These are phyloP conservation scores for Heterotilapia buettikoferi DNA, from an alignment of 2,113 vertebrate genomes.

Conservation along the genomic window DNA sequence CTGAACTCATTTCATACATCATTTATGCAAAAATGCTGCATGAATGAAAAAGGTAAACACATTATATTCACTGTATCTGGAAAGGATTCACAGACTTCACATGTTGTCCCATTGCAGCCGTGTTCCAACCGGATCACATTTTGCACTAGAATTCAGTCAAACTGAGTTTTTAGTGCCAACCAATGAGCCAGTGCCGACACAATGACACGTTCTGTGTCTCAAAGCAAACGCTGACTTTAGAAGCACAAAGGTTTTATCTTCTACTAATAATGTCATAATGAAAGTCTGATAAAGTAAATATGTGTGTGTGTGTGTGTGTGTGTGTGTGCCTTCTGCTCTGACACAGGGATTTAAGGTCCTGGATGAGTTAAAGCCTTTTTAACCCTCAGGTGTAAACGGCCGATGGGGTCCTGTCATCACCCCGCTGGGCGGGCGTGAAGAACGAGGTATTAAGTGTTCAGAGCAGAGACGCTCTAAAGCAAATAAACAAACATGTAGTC, in stretches of 20 bases:
- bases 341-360: neutral
- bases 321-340: accelerated
- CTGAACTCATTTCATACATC: neutral
- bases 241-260: neutral
- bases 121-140: neutral
- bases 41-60: neutral
- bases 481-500: neutral
- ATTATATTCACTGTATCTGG: neutral
- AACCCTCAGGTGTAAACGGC: neutral
- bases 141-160: neutral
- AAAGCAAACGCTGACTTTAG: neutral
- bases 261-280: neutral
- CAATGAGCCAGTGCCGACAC: neutral
- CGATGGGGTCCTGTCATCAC: neutral
- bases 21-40: neutral
- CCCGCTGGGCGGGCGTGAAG: neutral
- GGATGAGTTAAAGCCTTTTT: neutral
- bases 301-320: too few relatives aligned
- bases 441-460: neutral
- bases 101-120: neutral
- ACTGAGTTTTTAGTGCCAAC: neutral
- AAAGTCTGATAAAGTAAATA: neutral
- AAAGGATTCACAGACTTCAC: neutral
- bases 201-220: neutral
- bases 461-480: neutral